Evolutionary conservation across 1,140 invertebrate species (phyloP).

Genomic region (Hypothenemus hampei): DNA sequence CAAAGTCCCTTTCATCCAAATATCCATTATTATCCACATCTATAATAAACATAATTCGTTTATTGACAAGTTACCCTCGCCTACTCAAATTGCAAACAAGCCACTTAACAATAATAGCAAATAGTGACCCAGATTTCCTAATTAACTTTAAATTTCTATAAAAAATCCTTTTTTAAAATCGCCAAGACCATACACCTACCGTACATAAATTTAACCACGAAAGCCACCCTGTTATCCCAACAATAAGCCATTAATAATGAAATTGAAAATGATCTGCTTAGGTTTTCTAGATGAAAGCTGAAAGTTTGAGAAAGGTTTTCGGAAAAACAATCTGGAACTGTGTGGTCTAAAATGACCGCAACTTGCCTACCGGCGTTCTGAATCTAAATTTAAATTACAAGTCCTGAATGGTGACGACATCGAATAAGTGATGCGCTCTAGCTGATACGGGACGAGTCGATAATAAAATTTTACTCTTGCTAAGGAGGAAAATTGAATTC

Average conservation of each 20-base stretch:
- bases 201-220: slow-evolving; percentile 72
- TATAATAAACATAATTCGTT: slow-evolving; percentile 44
- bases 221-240: slow-evolving; percentile 75
- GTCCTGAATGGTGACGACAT: too few relatives aligned
- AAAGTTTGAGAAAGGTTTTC: too few relatives aligned
- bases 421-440: too few relatives aligned
- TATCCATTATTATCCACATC: slow-evolving; percentile 81
- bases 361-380: too few relatives aligned
- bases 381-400: too few relatives aligned
- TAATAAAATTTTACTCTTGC: too few relatives aligned
- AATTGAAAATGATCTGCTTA: not conserved
- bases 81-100: not conserved
- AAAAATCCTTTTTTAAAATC: not conserved
- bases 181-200: slow-evolving; percentile 48
- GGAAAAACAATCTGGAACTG: too few relatives aligned
- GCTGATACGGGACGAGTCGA: too few relatives aligned
- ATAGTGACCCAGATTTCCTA: not conserved
- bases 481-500: too few relatives aligned
- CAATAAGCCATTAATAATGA: slow-evolving; percentile 62
- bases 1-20: slow-evolving; percentile 74
- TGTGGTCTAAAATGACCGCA: too few relatives aligned
- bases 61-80: not conserved
- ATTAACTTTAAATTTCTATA: not conserved
- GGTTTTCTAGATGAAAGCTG: too few relatives aligned
- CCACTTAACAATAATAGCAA: not conserved